Percentiles rank a stretch among this genome's conserved stretches.
Evolutionary conservation across 2,888 invertebrate species (phyloP).

Genomic region (Dastarcus helophoroides): DNA sequence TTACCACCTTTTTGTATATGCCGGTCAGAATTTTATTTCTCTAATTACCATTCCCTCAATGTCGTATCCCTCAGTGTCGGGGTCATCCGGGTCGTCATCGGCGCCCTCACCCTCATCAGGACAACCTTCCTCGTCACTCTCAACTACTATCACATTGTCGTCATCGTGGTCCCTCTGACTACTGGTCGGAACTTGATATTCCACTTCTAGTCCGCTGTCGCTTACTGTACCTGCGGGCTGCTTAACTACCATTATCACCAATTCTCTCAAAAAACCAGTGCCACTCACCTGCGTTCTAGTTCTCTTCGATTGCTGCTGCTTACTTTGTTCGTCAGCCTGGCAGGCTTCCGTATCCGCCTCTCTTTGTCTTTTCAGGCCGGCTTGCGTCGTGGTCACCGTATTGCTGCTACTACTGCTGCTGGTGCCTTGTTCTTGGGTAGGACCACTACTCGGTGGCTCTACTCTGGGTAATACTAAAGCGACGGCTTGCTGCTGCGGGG

Average conservation of each 20-base stretch:
- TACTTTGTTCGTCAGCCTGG: conserved; percentile 37
- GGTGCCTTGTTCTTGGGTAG: conserved; percentile 33
- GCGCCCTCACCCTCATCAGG: conserved; percentile 41
- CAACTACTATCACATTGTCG: conserved; percentile 52
- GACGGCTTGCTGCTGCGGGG: conserved; percentile 50
- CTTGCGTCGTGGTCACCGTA: conserved; percentile 57
- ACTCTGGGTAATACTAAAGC: conserved; percentile 60
- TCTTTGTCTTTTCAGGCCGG: conserved; percentile 48
- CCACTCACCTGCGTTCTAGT: conserved; percentile 42
- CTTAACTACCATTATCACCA: too few relatives aligned
- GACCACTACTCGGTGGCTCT: conserved; percentile 43
- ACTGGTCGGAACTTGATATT: conserved; percentile 76
- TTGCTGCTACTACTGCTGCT: conserved; percentile 46
- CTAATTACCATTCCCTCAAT: conserved; percentile 36
- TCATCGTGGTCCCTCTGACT: conserved; percentile 80
- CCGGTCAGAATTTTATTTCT: too few relatives aligned
- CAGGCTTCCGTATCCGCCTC: conserved; percentile 45
- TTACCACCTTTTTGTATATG: not conserved
- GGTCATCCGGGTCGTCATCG: conserved; percentile 41
- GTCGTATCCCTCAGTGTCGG: conserved; percentile 47
- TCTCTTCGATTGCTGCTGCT: conserved; percentile 41
- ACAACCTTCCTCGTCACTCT: conserved; percentile 70
- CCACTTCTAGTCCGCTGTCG: conserved; percentile 50
- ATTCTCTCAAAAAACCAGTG: not conserved
- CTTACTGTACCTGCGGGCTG: conserved; percentile 27